phyloP scores from a whole-genome alignment of 2,797 vertebrate genomes.

The Oreonectes daqikongensis region DNA sequence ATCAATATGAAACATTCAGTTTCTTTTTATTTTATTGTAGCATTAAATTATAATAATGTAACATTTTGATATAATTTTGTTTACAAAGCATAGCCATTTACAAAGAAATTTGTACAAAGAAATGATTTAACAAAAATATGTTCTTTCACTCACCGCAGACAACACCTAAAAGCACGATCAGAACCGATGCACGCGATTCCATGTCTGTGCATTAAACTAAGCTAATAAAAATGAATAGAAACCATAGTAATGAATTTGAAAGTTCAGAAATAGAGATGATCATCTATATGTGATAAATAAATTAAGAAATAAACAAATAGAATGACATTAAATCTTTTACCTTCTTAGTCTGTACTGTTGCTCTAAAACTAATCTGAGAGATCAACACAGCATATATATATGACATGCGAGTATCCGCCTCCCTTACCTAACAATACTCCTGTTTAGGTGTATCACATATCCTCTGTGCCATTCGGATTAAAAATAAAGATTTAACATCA shows the following conservation, averaged over 20 bases:
- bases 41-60: no score
- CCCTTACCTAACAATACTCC: constrained; percentile 13
- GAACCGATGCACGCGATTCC: constrained; percentile 24
- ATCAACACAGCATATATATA: constrained; percentile 43
- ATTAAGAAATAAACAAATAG: not conserved
- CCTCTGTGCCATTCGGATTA: constrained; percentile 11
- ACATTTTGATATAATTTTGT: not conserved
- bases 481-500: not conserved
- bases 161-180: constrained; percentile 46
- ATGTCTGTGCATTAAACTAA: constrained; percentile 44
- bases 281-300: no score
- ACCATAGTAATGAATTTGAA: not conserved
- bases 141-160: constrained; percentile 52
- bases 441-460: constrained; percentile 48
- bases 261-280: not conserved
- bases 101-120: not conserved
- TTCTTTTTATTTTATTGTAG: no score
- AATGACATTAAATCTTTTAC: constrained; percentile 18
- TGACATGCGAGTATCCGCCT: constrained; percentile 28
- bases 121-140: not conserved
- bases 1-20: not conserved
- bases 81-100: not conserved
- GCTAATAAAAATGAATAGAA: constrained; percentile 12
- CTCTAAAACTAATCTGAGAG: constrained; percentile 5
- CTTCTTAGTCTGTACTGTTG: constrained; percentile 27